Percentiles rank a stretch among this genome's conserved stretches.
Conservation (phyloP, 2,888 invertebrate genomes). For the Trisateles emortualis region DNA sequence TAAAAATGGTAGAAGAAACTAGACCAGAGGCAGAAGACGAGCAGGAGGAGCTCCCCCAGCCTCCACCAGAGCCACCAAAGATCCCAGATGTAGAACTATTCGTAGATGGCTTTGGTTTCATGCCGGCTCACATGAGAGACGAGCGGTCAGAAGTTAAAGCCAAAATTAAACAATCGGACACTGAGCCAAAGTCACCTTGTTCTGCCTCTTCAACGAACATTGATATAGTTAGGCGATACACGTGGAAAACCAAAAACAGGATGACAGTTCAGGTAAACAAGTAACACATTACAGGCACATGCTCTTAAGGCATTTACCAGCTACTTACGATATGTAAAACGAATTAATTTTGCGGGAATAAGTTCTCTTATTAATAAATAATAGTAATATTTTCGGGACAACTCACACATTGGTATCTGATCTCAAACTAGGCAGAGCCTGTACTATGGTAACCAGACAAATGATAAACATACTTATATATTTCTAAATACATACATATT, state of each 20-base stretch:
- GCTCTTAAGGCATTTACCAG: too few relatives aligned
- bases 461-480: too few relatives aligned
- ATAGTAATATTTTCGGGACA: too few relatives aligned
- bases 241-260: conserved; percentile 89
- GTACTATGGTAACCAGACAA: too few relatives aligned
- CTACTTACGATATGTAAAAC: too few relatives aligned
- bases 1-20: conserved; percentile 27
- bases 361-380: too few relatives aligned
- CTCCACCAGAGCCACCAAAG: conserved; percentile 55
- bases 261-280: conserved; percentile 86
- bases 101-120: conserved; percentile 83
- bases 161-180: not conserved
- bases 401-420: too few relatives aligned
- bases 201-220: conserved; percentile 73
- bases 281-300: not conserved
- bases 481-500: too few relatives aligned
- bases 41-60: conserved; percentile 33
- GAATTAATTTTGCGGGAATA: too few relatives aligned
- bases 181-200: conserved; percentile 51
- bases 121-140: conserved; percentile 56
- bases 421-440: too few relatives aligned
- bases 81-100: conserved; percentile 74
- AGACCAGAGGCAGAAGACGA: conserved; percentile 28
- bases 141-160: conserved; percentile 7
- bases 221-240: conserved; percentile 87